These are phyloP conservation scores for Jordanella pulchra DNA, from an alignment of 2,797 vertebrate species.

Conservation along the genomic window DNA sequence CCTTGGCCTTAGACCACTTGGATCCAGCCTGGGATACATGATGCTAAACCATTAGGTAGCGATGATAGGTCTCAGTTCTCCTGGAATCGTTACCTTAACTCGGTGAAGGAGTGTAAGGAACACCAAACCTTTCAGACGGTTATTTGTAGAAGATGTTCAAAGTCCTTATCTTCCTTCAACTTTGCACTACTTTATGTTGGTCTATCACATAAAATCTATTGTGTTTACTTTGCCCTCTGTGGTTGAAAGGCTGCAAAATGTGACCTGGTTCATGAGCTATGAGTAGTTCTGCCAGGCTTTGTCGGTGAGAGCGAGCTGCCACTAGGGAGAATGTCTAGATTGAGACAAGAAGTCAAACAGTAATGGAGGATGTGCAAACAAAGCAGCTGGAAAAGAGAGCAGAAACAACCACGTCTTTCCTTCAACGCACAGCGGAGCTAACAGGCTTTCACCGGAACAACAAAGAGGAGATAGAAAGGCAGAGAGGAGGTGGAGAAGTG, in stretches of 20 bases:
- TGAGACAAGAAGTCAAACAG: constrained; percentile 52
- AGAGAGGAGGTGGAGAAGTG: constrained; percentile 66
- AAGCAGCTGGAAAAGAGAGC: constrained; percentile 37
- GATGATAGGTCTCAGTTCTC: too few relatives aligned
- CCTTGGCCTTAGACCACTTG: too few relatives aligned
- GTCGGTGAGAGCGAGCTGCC: constrained; percentile 3
- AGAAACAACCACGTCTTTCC: constrained; percentile 46
- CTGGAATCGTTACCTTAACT: too few relatives aligned
- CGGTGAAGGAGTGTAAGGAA: too few relatives aligned
- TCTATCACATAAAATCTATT: not conserved
- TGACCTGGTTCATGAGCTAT: not conserved
- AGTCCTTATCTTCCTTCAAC: not conserved
- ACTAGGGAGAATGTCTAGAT: constrained; percentile 41
- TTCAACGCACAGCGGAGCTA: constrained; percentile 64
- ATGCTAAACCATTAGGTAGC: too few relatives aligned
- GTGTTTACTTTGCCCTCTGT: not conserved
- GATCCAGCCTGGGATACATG: too few relatives aligned
- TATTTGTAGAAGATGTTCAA: not conserved
- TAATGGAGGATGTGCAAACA: constrained; percentile 47
- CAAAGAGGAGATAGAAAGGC: constrained; percentile 40
- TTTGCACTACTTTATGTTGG: not conserved
- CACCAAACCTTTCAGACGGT: too few relatives aligned
- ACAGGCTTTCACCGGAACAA: constrained; percentile 68
- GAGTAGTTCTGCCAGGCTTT: not conserved
- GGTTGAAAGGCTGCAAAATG: not conserved